Evolutionary conservation across 2,888 invertebrate genomes (phyloP), one percentile per base, ranked within the genome.

Genomic region (Spisula subtruncata): DNA sequence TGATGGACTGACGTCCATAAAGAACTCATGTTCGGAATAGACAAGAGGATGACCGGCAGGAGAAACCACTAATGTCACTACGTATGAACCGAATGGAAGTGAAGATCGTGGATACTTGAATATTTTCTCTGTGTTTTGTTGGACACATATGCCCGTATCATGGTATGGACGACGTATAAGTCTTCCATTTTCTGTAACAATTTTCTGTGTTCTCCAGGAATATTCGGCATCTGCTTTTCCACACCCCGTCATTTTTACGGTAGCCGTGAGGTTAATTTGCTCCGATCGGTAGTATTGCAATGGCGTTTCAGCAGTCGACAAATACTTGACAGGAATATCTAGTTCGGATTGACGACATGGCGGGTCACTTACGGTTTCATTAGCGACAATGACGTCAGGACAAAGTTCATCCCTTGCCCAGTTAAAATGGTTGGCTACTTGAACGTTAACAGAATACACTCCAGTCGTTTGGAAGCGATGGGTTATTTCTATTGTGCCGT

Each of bases 341-440:
- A 93, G 46, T 20, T 14, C 56, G n/a, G 93, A 92, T 18, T 60
- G 35, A 18, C 86, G 54, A 60, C 94, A 94, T 0, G 85, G n/a
- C n/a, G n/a, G 54, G 25, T 60, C 75, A 6, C 83, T 87, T n/a
- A n/a, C n/a, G n/a, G 82, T 87, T 18, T 87, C 85, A 0, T 85
- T 82, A 14, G 91, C 94, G 0, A 96, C 95, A 35, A 94, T 91
- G 2, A 96, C 92, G 2, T 89, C 89, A 0, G 96, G 96, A 91
- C 96, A 96, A 8, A 96, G 93, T 2, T 83, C 87, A 12, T 95
- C 94, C 29, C 87, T 88, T 20, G 92, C 94, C 16, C 87, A 86
- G 29, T 94, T 94, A 85, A 96, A 96, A 6, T 90, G 91, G 87
- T 96, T 96, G 41, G 83, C 83, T 2, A 93, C 95, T 0, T 89